Percentiles rank a stretch among this genome's conserved stretches.
These are phyloP conservation scores for Mythimna vitellina DNA, from an alignment of 2,888 invertebrate species.

Conservation along the genomic window DNA sequence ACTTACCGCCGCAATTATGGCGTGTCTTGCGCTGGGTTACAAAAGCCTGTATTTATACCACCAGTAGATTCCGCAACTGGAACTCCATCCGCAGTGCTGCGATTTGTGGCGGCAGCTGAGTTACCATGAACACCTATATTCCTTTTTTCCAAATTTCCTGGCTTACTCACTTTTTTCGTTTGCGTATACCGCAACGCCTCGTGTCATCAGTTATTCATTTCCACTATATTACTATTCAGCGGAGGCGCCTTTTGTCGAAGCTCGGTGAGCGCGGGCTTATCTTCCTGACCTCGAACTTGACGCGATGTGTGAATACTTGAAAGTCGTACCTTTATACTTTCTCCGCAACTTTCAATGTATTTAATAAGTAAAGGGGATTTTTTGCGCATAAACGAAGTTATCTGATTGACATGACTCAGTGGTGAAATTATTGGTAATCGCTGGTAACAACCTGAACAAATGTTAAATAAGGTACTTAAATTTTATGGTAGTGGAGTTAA, in stretches of 20 bases:
- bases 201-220: slow-evolving; percentile 46
- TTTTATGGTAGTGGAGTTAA: background rate
- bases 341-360: slow-evolving; percentile 47
- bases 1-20: too few relatives aligned
- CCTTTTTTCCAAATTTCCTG: slow-evolving; percentile 8
- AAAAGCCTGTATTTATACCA: too few relatives aligned
- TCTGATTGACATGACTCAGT: slow-evolving; percentile 22
- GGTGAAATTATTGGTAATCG: background rate
- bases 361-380: slow-evolving; percentile 5
- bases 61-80: too few relatives aligned
- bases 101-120: too few relatives aligned
- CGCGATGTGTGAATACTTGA: slow-evolving; percentile 49
- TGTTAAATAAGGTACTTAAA: background rate
- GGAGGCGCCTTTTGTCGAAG: slow-evolving; percentile 19
- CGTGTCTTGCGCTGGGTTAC: too few relatives aligned
- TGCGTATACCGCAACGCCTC: background rate
- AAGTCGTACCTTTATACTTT: slow-evolving; percentile 46
- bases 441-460: background rate
- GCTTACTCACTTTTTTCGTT: background rate
- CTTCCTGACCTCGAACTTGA: slow-evolving; percentile 51
- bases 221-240: slow-evolving; percentile 44
- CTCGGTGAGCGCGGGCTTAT: slow-evolving; percentile 37
- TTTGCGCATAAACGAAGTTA: slow-evolving; percentile 27
- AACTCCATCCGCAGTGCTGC: too few relatives aligned
- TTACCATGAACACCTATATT: slow-evolving; percentile 3